Base-by-base conservation (phyloP, 2,113 vertebrate species). In the Taxidea taxus region DNA sequence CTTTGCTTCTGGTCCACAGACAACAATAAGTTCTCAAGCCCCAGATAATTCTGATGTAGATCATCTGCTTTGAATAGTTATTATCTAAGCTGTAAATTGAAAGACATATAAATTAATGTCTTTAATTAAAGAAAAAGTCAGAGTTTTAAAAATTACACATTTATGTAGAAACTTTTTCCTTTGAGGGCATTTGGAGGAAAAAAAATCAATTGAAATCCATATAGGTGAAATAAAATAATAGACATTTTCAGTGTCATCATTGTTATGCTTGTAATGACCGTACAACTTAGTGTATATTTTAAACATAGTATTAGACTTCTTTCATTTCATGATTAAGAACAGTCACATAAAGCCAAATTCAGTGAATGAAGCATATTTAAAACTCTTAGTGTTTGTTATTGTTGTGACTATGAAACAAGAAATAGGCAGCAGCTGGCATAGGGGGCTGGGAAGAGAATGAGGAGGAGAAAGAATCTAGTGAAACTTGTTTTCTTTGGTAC, bases 311-410 rank as follows among this genome's bases (percentile, higher is more conserved):
- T 88, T 95, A 70, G 81, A 23, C 14, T 78, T 6, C 27, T 84
- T 93, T 81, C 29, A 14, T 92, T 87, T 86, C 6, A 94, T 74
- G 70, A 77, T 91, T 58, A 87, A 81, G 37, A 81, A 27, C 7
- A 58, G 44, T 80, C 18, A 68, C 29, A 60, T 82, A 49, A 86
- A 88, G 16, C 54, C 60, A 11, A 60, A 39, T 51, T 88, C 44
- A 72, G 15, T 84, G 72, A 93, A 70, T 64, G 56, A 95, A 86
- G 27, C 21, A 15, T 83, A 56, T 75, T 91, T 92, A 31, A 97
- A 66, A 70, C 31, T 27, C 47, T 8, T 64, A 72, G 9, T 83
- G 20, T 82, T 49, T 70, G 23, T 94, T 94, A 82, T 56, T 82
- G 2, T 94, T 94, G 75, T 90, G 74, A 72, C 56, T 84, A 0